phyloP scores from a whole-genome alignment of 2,888 invertebrate genomes.

The Abrostola triplasia region DNA sequence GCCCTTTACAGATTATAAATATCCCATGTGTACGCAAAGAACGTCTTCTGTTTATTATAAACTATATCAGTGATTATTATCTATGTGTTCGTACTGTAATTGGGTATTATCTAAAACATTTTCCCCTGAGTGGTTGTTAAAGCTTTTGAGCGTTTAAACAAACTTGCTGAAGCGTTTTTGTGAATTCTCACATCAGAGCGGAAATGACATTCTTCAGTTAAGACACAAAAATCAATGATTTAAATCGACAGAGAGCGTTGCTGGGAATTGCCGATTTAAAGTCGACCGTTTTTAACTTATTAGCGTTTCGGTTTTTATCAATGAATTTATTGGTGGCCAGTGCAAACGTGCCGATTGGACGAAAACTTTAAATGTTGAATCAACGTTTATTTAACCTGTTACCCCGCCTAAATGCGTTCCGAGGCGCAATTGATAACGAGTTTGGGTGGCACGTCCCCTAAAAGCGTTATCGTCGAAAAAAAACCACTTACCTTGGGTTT shows the following conservation, averaged over 20 bases:
- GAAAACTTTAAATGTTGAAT: conserved; percentile 79
- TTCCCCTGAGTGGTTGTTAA: not conserved
- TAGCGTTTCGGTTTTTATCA: conserved; percentile 81
- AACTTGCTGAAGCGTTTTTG: conserved; percentile 1
- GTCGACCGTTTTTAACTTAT: conserved; percentile 72
- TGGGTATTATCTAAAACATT: not conserved
- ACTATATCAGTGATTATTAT: too few species aligned
- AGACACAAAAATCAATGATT: conserved; percentile 54
- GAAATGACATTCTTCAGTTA: conserved; percentile 46
- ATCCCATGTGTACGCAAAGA: conserved; percentile 24
- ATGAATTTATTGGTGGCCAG: conserved; percentile 81
- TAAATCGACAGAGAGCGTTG: conserved; percentile 52
- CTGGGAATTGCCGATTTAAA: conserved; percentile 64
- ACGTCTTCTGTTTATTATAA: not conserved
- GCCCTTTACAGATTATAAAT: conserved; percentile 28
- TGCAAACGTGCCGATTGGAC: conserved; percentile 68
- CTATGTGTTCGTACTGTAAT: too few species aligned
- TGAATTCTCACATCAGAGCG: conserved; percentile 24
- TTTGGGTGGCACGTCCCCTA: conserved; percentile 80
- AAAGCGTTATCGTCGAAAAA: conserved; percentile 71
- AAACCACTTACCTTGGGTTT: conserved; percentile 57
- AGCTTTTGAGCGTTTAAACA: not conserved
- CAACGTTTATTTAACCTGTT: conserved; percentile 77
- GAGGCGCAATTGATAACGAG: conserved; percentile 77
- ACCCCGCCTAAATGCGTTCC: conserved; percentile 77